phyloP scores from a whole-genome alignment of 2,113 vertebrate genomes.

The Ibidorhyncha struthersii region DNA sequence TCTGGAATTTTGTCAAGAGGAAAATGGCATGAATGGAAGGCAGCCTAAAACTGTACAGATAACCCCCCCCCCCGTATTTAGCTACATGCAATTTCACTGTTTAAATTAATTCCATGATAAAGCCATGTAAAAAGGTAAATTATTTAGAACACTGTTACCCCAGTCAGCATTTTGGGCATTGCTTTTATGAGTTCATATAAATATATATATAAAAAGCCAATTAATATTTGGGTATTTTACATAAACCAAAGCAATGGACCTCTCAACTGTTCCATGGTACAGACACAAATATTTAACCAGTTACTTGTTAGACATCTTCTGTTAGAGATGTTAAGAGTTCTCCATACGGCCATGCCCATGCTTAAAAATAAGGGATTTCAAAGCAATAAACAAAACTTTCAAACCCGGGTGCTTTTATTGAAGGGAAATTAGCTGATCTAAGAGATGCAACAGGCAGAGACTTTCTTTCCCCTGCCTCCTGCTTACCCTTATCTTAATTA shows the following conservation, averaged over 20 bases:
- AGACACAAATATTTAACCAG: background rate
- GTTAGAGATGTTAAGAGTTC: background rate
- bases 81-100: background rate
- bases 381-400: constrained; percentile 8
- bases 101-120: background rate
- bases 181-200: background rate
- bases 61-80: background rate
- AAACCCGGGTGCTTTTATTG: constrained; percentile 25
- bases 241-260: background rate
- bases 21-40: background rate
- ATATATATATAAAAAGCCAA: background rate
- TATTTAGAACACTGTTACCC: background rate
- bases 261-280: background rate
- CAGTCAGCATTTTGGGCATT: background rate
- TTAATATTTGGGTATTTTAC: background rate
- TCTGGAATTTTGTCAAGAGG: background rate
- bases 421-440: constrained; percentile 60
- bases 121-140: background rate
- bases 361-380: background rate
- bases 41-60: background rate
- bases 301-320: background rate
- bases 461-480: constrained; percentile 34
- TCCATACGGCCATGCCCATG: background rate
- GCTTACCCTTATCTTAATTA: constrained; percentile 68
- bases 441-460: constrained; percentile 49